Evolutionary conservation across 2,888 invertebrate genomes (phyloP).

Genomic region (Drosophila barbarae): DNA sequence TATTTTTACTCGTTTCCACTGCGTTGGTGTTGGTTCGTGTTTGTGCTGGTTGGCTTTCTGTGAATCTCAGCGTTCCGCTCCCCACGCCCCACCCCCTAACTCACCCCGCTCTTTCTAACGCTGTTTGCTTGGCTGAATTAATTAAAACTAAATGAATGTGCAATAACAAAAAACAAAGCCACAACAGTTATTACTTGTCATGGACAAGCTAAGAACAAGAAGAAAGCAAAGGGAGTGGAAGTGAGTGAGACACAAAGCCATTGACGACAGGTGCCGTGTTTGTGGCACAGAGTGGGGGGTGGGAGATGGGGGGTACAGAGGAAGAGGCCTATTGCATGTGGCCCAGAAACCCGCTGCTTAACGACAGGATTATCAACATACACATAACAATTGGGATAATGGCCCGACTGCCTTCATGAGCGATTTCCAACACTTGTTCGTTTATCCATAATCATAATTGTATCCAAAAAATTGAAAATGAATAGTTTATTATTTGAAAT

Average conservation of each 20-base stretch:
- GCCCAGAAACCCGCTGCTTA: conserved; percentile 1
- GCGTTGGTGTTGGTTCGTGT: conserved; percentile 44
- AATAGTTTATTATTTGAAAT: too few relatives aligned
- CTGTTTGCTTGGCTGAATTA: conserved; percentile 56
- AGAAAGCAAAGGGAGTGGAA: conserved; percentile 2
- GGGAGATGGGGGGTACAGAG: background rate
- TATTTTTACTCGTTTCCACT: conserved; percentile 60
- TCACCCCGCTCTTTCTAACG: conserved; percentile 30
- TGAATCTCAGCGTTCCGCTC: conserved; percentile 25
- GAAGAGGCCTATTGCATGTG: conserved; percentile 5
- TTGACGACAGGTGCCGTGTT: conserved; percentile 41
- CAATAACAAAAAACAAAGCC: conserved; percentile 40
- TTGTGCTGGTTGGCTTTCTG: conserved; percentile 28
- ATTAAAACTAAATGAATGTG: conserved; percentile 66
- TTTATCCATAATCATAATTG: background rate
- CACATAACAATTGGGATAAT: conserved; percentile 14
- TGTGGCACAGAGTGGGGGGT: background rate
- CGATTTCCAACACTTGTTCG: background rate
- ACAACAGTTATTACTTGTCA: conserved; percentile 52
- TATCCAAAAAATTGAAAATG: too few relatives aligned
- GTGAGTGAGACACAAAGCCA: conserved; percentile 20
- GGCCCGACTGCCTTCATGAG: background rate
- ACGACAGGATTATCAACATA: conserved; percentile 12
- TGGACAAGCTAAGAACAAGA: conserved; percentile 33
- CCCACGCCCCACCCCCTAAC: background rate